Evolutionary conservation across 2,888 invertebrate genomes (phyloP).

Genomic region (Eupithecia exiguata): DNA sequence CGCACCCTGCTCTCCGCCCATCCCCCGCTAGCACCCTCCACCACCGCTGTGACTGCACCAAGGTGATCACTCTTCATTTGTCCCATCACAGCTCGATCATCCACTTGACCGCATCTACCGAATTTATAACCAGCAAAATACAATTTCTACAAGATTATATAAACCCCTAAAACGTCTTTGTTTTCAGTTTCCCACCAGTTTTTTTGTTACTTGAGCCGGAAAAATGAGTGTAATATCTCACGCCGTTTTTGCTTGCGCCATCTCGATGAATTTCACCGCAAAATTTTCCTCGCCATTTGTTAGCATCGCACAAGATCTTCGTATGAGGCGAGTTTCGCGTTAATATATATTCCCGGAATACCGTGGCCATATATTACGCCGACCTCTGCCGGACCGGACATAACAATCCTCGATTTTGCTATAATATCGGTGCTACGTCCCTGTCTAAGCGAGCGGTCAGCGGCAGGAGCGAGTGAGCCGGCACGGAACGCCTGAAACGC

Average conservation of each 20-base stretch:
- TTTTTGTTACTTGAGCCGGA: constrained; percentile 50
- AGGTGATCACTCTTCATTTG: constrained; percentile 83
- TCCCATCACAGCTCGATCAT: constrained; percentile 60
- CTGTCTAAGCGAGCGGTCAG: constrained; percentile 64
- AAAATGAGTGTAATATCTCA: constrained; percentile 70
- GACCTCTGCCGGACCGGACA: constrained; percentile 84
- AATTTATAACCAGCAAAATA: constrained; percentile 46
- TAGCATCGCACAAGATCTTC: constrained; percentile 83
- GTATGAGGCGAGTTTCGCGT: constrained; percentile 83
- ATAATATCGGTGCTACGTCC: constrained; percentile 81
- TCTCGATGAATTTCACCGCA: constrained; percentile 74
- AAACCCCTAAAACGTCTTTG: constrained; percentile 24
- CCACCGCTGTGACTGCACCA: constrained; percentile 53
- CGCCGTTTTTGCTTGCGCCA: constrained; percentile 62
- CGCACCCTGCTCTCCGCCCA: constrained; percentile 39
- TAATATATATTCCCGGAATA: constrained; percentile 85
- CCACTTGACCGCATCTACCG: constrained; percentile 58
- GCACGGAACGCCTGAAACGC: constrained; percentile 59
- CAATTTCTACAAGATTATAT: constrained; percentile 25
- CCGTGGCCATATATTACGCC: constrained; percentile 84
- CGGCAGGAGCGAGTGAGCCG: constrained; percentile 69
- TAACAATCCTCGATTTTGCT: constrained; percentile 84
- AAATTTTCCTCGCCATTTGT: constrained; percentile 84
- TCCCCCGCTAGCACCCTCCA: constrained; percentile 40
- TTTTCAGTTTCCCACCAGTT: constrained; percentile 39